Conservation (phyloP, 2,888 invertebrate species). For the Hypomecis punctinalis region DNA sequence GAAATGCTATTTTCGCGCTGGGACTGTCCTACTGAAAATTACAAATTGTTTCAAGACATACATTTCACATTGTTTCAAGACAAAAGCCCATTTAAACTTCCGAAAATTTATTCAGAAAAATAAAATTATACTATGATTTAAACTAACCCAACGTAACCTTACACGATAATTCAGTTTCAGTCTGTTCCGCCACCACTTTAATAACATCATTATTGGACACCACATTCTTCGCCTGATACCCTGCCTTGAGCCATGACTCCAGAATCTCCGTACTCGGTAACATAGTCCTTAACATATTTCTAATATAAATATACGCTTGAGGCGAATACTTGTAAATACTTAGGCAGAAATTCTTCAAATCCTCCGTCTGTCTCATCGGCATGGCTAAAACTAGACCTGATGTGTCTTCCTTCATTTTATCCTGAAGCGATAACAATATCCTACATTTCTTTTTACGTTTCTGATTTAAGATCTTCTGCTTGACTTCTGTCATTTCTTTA, state of each 20-base stretch:
- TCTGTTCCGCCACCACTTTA: slow-evolving; percentile 73
- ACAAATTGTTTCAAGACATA: too few relatives aligned
- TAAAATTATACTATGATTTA: slow-evolving; percentile 47
- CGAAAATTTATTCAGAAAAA: slow-evolving; percentile 28
- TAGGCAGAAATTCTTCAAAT: slow-evolving; percentile 76
- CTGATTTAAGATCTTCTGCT: slow-evolving; percentile 68
- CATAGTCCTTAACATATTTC: slow-evolving; percentile 76
- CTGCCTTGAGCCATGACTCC: slow-evolving; percentile 72
- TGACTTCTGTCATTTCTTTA: slow-evolving; percentile 70
- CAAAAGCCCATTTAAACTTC: slow-evolving; percentile 28
- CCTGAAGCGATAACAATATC: slow-evolving; percentile 72
- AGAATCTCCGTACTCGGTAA: slow-evolving; percentile 76
- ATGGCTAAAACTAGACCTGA: slow-evolving; percentile 76
- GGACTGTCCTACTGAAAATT: too few relatives aligned
- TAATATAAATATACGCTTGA: slow-evolving; percentile 77
- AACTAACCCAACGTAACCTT: slow-evolving; percentile 67
- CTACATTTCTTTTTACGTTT: slow-evolving; percentile 77
- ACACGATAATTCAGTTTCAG: slow-evolving; percentile 73
- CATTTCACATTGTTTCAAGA: slow-evolving; percentile 30
- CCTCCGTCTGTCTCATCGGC: slow-evolving; percentile 77
- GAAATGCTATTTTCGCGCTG: too few relatives aligned
- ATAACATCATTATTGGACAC: slow-evolving; percentile 65
- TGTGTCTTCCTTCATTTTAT: slow-evolving; percentile 76
- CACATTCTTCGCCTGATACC: slow-evolving; percentile 69
- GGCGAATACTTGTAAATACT: slow-evolving; percentile 80